A percentile compares a stretch with the other conserved stretches of the same genome.
These are phyloP conservation scores for Eonycteris spelaea DNA, from an alignment of 2,113 vertebrate species.

Conservation along the genomic window DNA sequence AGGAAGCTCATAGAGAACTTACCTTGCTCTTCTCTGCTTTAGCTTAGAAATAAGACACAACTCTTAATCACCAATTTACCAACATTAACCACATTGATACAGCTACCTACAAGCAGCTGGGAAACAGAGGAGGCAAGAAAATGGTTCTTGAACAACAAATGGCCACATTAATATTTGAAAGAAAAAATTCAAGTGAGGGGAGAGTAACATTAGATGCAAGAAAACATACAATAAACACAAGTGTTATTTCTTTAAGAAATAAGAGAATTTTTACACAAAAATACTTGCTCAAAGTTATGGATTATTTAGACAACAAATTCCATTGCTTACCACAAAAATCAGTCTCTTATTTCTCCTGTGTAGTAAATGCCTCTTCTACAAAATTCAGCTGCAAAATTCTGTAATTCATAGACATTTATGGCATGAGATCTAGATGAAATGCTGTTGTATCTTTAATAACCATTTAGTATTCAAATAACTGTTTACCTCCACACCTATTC, in stretches of 20 bases:
- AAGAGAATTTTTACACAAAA: background rate
- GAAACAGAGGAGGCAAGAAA: fast-evolving
- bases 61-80: background rate
- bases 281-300: background rate
- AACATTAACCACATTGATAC: background rate
- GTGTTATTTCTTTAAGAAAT: background rate
- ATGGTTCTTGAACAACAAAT: background rate
- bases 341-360: background rate
- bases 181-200: background rate
- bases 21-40: background rate
- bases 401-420: background rate
- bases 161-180: background rate
- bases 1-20: background rate
- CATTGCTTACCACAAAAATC: background rate
- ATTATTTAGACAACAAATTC: constrained; percentile 5
- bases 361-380: background rate
- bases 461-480: background rate
- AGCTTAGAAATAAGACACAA: background rate
- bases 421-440: background rate
- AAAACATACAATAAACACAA: background rate
- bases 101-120: background rate
- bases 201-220: background rate
- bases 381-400: background rate
- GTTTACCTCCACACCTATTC: background rate
- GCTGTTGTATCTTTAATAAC: background rate